These are phyloP conservation scores for Ceyx melanurus DNA, from an alignment of 2,113 vertebrate genomes.

Conservation along the genomic window DNA sequence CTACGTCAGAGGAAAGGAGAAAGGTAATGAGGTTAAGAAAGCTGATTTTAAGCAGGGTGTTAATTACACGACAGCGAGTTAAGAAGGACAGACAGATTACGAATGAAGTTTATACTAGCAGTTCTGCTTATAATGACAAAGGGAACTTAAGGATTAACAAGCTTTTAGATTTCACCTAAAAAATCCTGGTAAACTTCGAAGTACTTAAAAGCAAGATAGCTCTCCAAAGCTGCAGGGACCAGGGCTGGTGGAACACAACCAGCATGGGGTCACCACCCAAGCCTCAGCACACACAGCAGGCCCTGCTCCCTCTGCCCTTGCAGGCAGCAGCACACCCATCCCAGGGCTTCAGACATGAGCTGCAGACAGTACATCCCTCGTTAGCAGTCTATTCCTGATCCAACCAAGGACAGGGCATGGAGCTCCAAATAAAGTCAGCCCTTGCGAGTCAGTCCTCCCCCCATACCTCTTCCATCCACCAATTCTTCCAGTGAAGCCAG, in stretches of 20 bases:
- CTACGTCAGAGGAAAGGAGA: slow-evolving; percentile 49
- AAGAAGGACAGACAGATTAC: slow-evolving; percentile 23
- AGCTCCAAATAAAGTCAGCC: not conserved
- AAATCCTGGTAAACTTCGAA: not conserved
- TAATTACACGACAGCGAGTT: slow-evolving; percentile 45
- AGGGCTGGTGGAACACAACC: not conserved
- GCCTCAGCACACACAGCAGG: accelerated
- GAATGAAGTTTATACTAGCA: slow-evolving; percentile 6
- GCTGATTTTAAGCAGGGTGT: slow-evolving; percentile 46
- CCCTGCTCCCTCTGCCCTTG: not conserved
- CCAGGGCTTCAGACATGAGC: accelerated
- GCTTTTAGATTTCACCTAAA: not conserved
- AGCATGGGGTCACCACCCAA: not conserved
- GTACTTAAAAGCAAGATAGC: not conserved
- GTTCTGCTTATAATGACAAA: not conserved
- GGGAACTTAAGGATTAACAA: not conserved
- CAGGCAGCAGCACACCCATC: not conserved
- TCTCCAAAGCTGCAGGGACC: not conserved
- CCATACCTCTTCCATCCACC: not conserved
- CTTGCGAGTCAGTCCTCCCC: not conserved
- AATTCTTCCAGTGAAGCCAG: not conserved
- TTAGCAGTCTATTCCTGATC: not conserved
- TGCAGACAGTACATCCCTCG: not conserved
- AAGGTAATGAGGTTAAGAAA: slow-evolving; percentile 40
- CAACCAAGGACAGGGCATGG: not conserved